phyloP scores from a whole-genome alignment of 1,140 invertebrate genomes.

The Hyles euphorbiae region DNA sequence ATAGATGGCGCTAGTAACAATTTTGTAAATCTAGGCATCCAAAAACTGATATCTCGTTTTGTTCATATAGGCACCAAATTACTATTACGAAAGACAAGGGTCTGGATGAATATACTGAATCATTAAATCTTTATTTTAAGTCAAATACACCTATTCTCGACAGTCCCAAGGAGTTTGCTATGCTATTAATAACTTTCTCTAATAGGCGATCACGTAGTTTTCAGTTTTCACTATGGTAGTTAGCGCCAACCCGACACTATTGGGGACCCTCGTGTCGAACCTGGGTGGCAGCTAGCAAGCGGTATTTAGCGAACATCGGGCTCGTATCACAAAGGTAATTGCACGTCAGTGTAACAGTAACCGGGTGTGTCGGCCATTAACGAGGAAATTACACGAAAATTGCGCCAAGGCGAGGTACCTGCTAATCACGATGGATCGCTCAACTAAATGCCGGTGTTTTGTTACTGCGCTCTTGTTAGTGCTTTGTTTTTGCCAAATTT shows the following conservation, averaged over 20 bases:
- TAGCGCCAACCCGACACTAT: neutral
- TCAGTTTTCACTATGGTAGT: slow-evolving; percentile 9
- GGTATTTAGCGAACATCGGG: slow-evolving; percentile 30
- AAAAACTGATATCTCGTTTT: no score
- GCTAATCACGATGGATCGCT: slow-evolving; percentile 31
- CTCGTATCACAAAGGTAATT: slow-evolving; percentile 41
- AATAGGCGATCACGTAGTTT: neutral
- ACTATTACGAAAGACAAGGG: no score
- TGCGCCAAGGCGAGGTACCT: slow-evolving; percentile 22
- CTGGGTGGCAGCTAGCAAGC: slow-evolving; percentile 4
- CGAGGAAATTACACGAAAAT: slow-evolving; percentile 17
- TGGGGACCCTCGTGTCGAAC: neutral
- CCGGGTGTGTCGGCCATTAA: slow-evolving; percentile 29
- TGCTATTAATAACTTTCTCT: no score
- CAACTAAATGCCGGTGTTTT: slow-evolving; percentile 22
- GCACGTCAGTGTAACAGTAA: slow-evolving; percentile 27
- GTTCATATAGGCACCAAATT: no score
- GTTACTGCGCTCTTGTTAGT: slow-evolving; percentile 10
- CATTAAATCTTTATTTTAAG: no score
- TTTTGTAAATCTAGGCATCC: no score
- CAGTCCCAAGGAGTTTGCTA: no score
- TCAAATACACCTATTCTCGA: no score
- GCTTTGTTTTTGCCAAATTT: no score
- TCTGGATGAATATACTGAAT: no score
- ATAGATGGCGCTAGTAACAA: no score